Base-by-base conservation (phyloP, 2,888 invertebrate genomes). In the Drosophila acutilabella region DNA sequence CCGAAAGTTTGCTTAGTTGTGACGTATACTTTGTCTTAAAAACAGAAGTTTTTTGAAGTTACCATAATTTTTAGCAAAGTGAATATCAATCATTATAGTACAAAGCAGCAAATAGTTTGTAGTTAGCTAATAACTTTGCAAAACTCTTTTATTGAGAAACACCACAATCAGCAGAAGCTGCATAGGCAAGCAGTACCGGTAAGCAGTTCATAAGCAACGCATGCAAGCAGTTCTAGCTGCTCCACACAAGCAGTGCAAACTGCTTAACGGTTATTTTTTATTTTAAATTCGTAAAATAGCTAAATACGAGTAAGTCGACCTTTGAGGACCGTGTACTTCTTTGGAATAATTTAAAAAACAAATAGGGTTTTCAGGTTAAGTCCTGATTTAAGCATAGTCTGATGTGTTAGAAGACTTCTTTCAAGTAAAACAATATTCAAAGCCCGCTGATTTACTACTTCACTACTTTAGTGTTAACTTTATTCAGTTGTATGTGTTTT, bases 391-490 rank as follows among this genome's bases (percentile, higher is more conserved):
- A 3, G 3, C 3, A 20, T 20, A 20, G 20, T 20, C 20, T 20
- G 20, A 20, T 2, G 3, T 20, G 20, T 20, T 11, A n/a, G n/a
- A n/a, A n/a, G 48, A 2, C 5, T 30, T 16, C 26, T 26, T 26
- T 36, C 11, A 8, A 20, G 18, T 51, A 16, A 51, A 26, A 48
- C 10, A 5, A 48, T 48, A 8, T 33, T 40, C 44, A 41, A 30
- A 11, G 36, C 41, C 26, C 44, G 13, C 30, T 16, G 10, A 13
- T 33, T 59, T 78, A 59, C 75, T 78, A 30, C 30, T 30, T 30
- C 8, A 30, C 30, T 83, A 88, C 45, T 58, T 68, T 41, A 71
- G 58, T 64, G 54, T 73, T 82, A 73, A 66, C 40, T 83, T 83
- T 86, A 83, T 83, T 83, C 53, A 70, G 73, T 74, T 64, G 64